These are phyloP conservation scores for Simalia tracyae DNA, from an alignment of 2,797 vertebrate species.

Conservation along the genomic window DNA sequence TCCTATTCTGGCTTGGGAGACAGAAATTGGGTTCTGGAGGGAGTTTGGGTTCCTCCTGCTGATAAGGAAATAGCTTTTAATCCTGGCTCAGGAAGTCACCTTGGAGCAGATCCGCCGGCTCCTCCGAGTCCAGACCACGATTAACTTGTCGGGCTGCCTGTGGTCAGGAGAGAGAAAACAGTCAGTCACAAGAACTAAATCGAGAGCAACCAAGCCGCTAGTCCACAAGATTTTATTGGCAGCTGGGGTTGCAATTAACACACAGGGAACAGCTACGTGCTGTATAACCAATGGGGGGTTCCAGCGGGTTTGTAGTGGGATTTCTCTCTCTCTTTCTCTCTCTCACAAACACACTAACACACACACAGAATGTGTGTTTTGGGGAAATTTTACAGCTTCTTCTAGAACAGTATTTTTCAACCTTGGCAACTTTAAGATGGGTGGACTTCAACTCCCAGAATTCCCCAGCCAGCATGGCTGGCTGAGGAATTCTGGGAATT, in stretches of 20 bases:
- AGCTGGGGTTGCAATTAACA: neutral
- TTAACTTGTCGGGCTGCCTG: slow-evolving; percentile 92
- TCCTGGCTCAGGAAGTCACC: slow-evolving; percentile 66
- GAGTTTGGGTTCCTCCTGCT: neutral
- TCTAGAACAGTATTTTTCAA: neutral
- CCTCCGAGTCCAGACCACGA: slow-evolving; percentile 90
- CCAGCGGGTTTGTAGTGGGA: neutral
- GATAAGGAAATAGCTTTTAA: neutral
- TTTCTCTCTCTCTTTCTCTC: neutral
- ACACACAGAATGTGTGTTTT: neutral
- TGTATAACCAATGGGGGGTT: neutral
- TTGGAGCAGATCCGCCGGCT: slow-evolving; percentile 90
- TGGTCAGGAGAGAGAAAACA: neutral
- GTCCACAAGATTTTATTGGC: neutral
- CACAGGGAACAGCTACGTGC: neutral
- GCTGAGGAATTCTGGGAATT: neutral
- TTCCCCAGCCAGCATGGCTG: too few relatives aligned
- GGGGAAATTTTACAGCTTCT: neutral
- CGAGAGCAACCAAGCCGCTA: neutral
- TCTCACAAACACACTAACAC: neutral
- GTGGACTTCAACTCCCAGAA: too few relatives aligned
- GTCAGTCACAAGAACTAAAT: neutral
- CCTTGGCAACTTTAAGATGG: too few relatives aligned
- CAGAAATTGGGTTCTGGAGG: too few relatives aligned
- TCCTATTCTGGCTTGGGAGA: too few relatives aligned